These are phyloP conservation scores for Bergia puertoricense DNA, from an alignment of 92 coral and sea anemone genomes.

Conservation along the genomic window DNA sequence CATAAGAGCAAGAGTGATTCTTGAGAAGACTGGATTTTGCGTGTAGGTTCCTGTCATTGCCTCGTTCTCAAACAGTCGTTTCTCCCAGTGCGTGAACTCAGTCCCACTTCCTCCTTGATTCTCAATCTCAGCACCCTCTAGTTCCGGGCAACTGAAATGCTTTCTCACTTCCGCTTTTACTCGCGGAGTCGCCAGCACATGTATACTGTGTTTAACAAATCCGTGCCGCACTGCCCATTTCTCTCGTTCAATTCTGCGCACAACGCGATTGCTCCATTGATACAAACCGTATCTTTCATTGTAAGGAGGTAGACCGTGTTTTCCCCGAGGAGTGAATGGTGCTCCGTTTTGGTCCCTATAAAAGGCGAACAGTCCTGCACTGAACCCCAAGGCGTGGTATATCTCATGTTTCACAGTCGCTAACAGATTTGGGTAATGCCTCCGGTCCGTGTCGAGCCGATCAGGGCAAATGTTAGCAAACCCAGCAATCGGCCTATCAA, in stretches of 20 bases:
- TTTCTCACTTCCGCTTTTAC: constrained; percentile 76
- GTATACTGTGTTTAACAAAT: constrained; percentile 64
- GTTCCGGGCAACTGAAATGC: constrained; percentile 83
- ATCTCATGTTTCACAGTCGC: constrained; percentile 97
- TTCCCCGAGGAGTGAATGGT: constrained; percentile 82
- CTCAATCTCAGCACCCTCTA: constrained; percentile 98
- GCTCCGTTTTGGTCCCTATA: constrained; percentile 76
- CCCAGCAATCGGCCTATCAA: constrained; percentile 96
- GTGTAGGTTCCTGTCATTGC: constrained; percentile 99
- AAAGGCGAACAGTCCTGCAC: constrained; percentile 98
- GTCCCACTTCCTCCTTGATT: constrained; percentile 97
- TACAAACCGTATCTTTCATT: constrained; percentile 78
- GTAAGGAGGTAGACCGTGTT: constrained; percentile 87
- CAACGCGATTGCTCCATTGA: constrained; percentile 86
- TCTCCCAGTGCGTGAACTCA: constrained; percentile 97
- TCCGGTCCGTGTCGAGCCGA: constrained; percentile 76
- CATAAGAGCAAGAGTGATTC: constrained; percentile 93
- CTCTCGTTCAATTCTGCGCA: constrained; percentile 66
- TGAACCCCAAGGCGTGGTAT: constrained; percentile 94
- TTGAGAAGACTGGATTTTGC: constrained; percentile 95
- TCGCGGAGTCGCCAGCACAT: constrained; percentile 91
- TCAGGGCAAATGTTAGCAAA: constrained; percentile 97
- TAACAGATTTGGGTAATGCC: constrained; percentile 85
- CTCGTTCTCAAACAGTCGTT: constrained; percentile 97
- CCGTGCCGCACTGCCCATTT: constrained; percentile 90